These are phyloP conservation scores for Brachionus rotundiformis DNA, from an alignment of 1,140 invertebrate species.

Conservation along the genomic window DNA sequence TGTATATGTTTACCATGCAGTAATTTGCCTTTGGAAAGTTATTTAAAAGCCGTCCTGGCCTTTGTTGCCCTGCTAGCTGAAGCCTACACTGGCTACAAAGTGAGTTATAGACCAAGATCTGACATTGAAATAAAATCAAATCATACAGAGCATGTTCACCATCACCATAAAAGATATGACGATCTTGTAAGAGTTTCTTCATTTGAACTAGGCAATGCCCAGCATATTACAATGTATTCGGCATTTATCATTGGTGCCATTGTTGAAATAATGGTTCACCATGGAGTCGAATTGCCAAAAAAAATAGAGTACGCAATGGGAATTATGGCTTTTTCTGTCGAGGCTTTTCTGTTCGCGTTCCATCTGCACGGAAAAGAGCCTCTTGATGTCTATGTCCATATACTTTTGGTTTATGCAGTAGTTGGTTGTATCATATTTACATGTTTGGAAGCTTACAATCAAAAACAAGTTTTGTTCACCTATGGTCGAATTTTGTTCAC, in stretches of 20 bases:
- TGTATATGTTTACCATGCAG: not conserved
- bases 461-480: slow-evolving; percentile 60
- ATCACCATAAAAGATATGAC: not conserved
- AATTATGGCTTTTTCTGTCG: slow-evolving; percentile 56
- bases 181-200: not conserved
- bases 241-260: slow-evolving; percentile 65
- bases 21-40: not conserved
- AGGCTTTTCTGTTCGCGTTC: slow-evolving; percentile 65
- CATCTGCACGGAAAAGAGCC: slow-evolving; percentile 64
- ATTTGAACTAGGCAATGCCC: slow-evolving; percentile 53
- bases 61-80: slow-evolving; percentile 14
- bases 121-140: not conserved
- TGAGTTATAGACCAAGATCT: not conserved
- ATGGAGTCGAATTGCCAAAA: slow-evolving; percentile 60
- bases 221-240: slow-evolving; percentile 67
- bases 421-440: slow-evolving; percentile 56
- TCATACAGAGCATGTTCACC: not conserved
- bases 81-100: slow-evolving; percentile 40
- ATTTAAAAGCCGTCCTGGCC: slow-evolving; percentile 27
- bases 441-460: slow-evolving; percentile 63
- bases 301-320: slow-evolving; percentile 63
- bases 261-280: slow-evolving; percentile 61
- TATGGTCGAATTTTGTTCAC: slow-evolving; percentile 62
- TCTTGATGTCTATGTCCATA: slow-evolving; percentile 65
- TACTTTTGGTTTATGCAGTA: slow-evolving; percentile 63